Conservation (phyloP, 2,888 invertebrate genomes). For the Allygus modestus region DNA sequence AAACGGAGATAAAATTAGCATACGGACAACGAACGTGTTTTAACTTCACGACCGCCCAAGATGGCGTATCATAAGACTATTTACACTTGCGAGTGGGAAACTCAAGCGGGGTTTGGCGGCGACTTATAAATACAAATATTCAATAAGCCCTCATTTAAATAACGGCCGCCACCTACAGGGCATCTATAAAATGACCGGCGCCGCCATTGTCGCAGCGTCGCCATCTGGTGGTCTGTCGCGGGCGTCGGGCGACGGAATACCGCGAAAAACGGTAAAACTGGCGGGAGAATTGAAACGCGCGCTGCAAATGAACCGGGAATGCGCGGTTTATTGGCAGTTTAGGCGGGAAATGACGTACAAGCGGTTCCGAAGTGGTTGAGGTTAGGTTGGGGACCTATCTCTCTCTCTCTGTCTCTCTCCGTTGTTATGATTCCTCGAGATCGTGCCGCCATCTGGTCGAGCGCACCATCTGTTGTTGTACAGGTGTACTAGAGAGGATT, state of each 20-base stretch:
- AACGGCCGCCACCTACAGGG: slow-evolving; percentile 22
- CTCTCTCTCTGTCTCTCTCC: background rate
- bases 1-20: too few species aligned
- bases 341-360: slow-evolving; percentile 25
- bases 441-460: background rate
- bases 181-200: slow-evolving; percentile 24
- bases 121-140: slow-evolving; percentile 23
- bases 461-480: slow-evolving; percentile 2
- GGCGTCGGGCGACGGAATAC: background rate
- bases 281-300: background rate
- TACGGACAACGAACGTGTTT: too few species aligned
- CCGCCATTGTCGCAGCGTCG: slow-evolving; percentile 8
- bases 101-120: background rate
- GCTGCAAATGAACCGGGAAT: slow-evolving; percentile 30
- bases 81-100: background rate
- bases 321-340: slow-evolving; percentile 16
- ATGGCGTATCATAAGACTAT: background rate
- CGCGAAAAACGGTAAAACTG: slow-evolving; percentile 30
- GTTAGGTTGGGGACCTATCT: background rate
- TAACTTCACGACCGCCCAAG: slow-evolving; percentile 4
- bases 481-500: background rate
- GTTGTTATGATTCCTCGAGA: slow-evolving; percentile 1
- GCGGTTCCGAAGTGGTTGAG: background rate
- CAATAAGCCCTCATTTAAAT: slow-evolving; percentile 36
- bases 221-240: slow-evolving; percentile 1